Base-by-base conservation (phyloP, 2,888 invertebrate genomes). In the Philereme vetulata region DNA sequence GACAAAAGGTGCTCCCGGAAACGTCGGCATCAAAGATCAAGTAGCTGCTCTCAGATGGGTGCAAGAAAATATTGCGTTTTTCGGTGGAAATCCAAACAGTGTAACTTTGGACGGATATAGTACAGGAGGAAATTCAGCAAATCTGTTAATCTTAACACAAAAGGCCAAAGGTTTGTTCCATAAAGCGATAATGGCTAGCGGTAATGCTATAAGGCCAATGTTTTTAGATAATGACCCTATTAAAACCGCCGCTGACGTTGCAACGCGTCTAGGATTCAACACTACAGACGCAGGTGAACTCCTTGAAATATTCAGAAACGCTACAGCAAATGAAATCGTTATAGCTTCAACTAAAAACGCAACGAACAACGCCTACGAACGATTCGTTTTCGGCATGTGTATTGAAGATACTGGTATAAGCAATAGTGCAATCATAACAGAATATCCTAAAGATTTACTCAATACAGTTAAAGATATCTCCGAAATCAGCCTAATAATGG, bases 61-160 rank as follows among this genome's bases (percentile, higher is more conserved):
- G 5, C 71, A 80, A 43, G 70, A 75, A 7, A 83, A 85, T 57
- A 84, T 85, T 32, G 63, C 72, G 1, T 57, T 67, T 44, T 84
- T 85, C 43, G 80, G 83, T 9, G 85, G 85, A n/a, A 72, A 85
- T 68, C 76, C 84, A 4, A 60, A 75, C 47, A 73, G 70, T 11
- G 73, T 85, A 2, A 84, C 85, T 35, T 61, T 85, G 35, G 77
- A 79, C 60, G 85, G 85, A 6, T 75, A 81, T 64, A 85, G 83
- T 48, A 78, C 75, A 47, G 84, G 85, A 7, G 80, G 76, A 6
- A 68, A 67, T 7, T 71, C 76, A 11, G 57, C 76, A 0, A 71
- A 74, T 48, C 74, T 73, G 51, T 74, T 85, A 44, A 64, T 81
- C 10, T 65, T 79, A 4, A 74, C 79, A 3, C 65, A 77, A 9